These are phyloP conservation scores for Sericinus montela DNA, from an alignment of 2,888 invertebrate genomes.

Conservation along the genomic window DNA sequence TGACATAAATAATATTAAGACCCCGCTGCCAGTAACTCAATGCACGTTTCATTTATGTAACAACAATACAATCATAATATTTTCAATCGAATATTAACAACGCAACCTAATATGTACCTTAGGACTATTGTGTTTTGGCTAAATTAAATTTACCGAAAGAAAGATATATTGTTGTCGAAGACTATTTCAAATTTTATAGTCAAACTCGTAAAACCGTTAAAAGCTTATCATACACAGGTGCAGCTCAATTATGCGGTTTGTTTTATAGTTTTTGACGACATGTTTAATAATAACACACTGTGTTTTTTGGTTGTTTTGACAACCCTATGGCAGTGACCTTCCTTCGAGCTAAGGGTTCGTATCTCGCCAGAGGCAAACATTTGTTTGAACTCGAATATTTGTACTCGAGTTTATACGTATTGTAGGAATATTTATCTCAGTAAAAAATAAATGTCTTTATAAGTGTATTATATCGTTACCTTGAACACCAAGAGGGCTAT, in stretches of 20 bases:
- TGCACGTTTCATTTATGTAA: slow-evolving; percentile 33
- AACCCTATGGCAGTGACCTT: too few species aligned
- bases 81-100: not conserved
- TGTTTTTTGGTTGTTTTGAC: too few species aligned
- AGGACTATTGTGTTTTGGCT: slow-evolving; percentile 19
- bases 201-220: slow-evolving; percentile 44
- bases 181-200: slow-evolving; percentile 33
- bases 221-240: slow-evolving; percentile 50
- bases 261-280: slow-evolving; percentile 37
- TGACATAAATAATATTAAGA: slow-evolving; percentile 70
- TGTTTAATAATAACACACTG: slow-evolving; percentile 16
- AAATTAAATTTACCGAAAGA: slow-evolving; percentile 18
- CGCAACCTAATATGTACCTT: slow-evolving; percentile 3
- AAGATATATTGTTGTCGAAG: slow-evolving; percentile 24
- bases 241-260: slow-evolving; percentile 35
- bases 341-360: too few species aligned
- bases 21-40: slow-evolving; percentile 48
- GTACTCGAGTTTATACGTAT: too few species aligned
- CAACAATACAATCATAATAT: slow-evolving; percentile 23
- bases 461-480: too few species aligned
- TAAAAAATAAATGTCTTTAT: too few species aligned
- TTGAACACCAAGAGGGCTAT: too few species aligned
- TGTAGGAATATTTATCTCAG: too few species aligned
- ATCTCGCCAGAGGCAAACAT: too few species aligned
- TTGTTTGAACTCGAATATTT: too few species aligned